Percentiles rank a stretch among this genome's conserved stretches.
Evolutionary conservation across 2,888 invertebrate species (phyloP).

Genomic region (Chymomyza procnemis): DNA sequence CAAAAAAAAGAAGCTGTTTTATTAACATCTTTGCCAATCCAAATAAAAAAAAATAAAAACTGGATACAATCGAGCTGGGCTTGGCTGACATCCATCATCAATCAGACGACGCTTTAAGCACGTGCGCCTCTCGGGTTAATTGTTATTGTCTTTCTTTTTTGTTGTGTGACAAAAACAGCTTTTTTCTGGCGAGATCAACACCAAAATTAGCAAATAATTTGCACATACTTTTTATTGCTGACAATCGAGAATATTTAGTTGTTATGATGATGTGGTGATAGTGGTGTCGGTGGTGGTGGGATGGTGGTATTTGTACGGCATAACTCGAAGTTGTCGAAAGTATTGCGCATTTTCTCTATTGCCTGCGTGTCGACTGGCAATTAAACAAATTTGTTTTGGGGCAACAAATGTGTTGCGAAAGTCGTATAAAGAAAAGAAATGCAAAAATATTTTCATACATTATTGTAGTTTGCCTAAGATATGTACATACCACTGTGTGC

Average conservation of each 20-base stretch:
- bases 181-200: not conserved
- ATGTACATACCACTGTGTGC: constrained; percentile 12
- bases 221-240: not conserved
- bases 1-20: not conserved
- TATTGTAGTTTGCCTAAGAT: constrained; percentile 32
- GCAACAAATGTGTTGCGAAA: constrained; percentile 57
- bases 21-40: not conserved
- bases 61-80: no score
- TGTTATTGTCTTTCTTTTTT: not conserved
- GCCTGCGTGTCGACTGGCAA: constrained; percentile 43
- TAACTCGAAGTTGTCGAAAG: not conserved
- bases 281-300: no score
- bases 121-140: not conserved
- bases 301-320: no score
- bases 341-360: not conserved
- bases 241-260: not conserved
- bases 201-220: not conserved
- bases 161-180: not conserved
- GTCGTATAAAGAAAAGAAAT: constrained; percentile 40
- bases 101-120: not conserved
- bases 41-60: not conserved
- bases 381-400: constrained; percentile 49
- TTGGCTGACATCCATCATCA: not conserved
- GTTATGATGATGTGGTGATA: no score
- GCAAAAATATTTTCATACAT: constrained; percentile 6